These are phyloP conservation scores for Macrosoma leucophasiata DNA, from an alignment of 2,888 invertebrate genomes.

Conservation along the genomic window DNA sequence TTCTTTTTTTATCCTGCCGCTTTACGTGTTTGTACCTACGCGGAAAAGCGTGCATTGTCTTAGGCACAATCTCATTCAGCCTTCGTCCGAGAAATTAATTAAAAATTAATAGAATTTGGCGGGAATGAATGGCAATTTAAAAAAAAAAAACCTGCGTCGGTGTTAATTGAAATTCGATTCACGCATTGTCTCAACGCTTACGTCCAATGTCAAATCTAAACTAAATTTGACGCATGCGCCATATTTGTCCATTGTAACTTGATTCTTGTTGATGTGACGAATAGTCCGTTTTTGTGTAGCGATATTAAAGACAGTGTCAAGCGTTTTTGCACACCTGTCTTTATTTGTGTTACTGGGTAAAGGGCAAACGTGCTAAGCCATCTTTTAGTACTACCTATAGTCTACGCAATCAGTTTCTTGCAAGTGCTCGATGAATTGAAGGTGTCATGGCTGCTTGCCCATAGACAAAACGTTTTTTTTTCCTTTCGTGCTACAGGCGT, in stretches of 20 bases:
- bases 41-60: constrained; percentile 17
- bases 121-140: not conserved
- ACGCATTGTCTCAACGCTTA: constrained; percentile 46
- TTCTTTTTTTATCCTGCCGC: constrained; percentile 39
- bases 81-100: constrained; percentile 22
- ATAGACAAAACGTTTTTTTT: constrained; percentile 27
- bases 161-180: constrained; percentile 48
- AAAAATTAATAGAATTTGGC: not conserved
- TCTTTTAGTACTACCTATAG: constrained; percentile 31
- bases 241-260: constrained; percentile 26
- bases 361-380: constrained; percentile 51
- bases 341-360: constrained; percentile 68
- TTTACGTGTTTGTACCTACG: constrained; percentile 15
- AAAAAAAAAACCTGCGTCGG: constrained; percentile 26
- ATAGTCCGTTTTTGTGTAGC: constrained; percentile 31
- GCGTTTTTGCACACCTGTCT: constrained; percentile 42
- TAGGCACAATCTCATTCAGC: constrained; percentile 22
- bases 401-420: constrained; percentile 26
- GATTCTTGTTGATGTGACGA: constrained; percentile 27
- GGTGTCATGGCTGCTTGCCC: constrained; percentile 29
- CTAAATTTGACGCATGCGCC: constrained; percentile 34
- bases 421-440: constrained; percentile 34
- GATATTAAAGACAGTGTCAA: constrained; percentile 24
- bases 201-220: constrained; percentile 60
- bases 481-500: constrained; percentile 6